Evolutionary conservation across 2,888 invertebrate genomes (phyloP).

Genomic region (Cryptophagus acutangulus): DNA sequence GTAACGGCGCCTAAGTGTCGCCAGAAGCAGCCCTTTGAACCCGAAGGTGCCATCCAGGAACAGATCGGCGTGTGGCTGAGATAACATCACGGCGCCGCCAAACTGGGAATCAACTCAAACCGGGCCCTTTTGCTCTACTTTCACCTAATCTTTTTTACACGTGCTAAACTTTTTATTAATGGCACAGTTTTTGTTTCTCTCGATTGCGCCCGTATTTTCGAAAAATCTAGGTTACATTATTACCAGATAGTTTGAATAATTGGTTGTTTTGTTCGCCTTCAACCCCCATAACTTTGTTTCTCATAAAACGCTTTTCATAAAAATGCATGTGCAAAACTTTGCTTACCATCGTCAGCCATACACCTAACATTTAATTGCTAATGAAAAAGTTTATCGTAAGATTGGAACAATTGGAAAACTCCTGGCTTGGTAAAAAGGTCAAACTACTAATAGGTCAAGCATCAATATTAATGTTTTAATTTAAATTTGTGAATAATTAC

Average conservation of each 20-base stretch:
- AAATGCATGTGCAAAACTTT: too few relatives aligned
- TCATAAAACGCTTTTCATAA: background rate
- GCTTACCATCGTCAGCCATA: too few relatives aligned
- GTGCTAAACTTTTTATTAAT: conserved; percentile 7
- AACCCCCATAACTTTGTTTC: conserved; percentile 2
- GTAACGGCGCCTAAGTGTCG: conserved; percentile 36
- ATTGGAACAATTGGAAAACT: too few relatives aligned
- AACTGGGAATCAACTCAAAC: too few relatives aligned
- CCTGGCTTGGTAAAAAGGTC: too few relatives aligned
- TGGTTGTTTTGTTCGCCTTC: conserved; percentile 1
- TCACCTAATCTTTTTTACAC: background rate
- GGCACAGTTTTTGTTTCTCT: background rate
- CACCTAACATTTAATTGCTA: too few relatives aligned
- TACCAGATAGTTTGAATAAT: conserved; percentile 1
- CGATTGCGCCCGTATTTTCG: background rate
- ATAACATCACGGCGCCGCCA: conserved; percentile 22
- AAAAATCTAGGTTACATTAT: conserved; percentile 3
- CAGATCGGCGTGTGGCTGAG: conserved; percentile 16
- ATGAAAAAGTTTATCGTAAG: too few relatives aligned
- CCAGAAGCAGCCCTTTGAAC: conserved; percentile 26
- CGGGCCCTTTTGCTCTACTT: too few relatives aligned
- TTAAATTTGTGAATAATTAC: too few relatives aligned
- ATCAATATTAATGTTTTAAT: too few relatives aligned
- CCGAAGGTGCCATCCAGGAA: conserved; percentile 25
- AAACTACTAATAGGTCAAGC: too few relatives aligned